Evolutionary conservation across 1,140 invertebrate species (phyloP).

Genomic region (Lutraria rhynchaena): DNA sequence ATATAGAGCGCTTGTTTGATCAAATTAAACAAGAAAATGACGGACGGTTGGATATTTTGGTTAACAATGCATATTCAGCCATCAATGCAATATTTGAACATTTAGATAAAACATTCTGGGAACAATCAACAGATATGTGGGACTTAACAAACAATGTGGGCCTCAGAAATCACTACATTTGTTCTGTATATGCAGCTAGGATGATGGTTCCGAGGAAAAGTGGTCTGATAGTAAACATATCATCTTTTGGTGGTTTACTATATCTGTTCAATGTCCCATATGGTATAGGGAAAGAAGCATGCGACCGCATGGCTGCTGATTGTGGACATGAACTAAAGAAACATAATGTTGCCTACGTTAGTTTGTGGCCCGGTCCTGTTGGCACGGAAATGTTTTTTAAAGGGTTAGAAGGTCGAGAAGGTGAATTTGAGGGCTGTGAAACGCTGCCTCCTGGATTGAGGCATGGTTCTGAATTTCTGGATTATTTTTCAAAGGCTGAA

Average conservation of each 20-base stretch:
- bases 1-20: constrained; percentile 82
- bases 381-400: constrained; percentile 77
- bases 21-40: constrained; percentile 80
- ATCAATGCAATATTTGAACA: constrained; percentile 82
- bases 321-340: too few relatives aligned
- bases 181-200: constrained; percentile 80
- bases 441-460: constrained; percentile 20
- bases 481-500: constrained; percentile 71
- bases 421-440: too few relatives aligned
- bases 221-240: constrained; percentile 83
- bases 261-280: constrained; percentile 82
- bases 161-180: constrained; percentile 83
- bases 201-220: constrained; percentile 81
- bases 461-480: constrained; percentile 15
- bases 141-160: constrained; percentile 83
- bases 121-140: constrained; percentile 75
- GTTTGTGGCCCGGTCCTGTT: constrained; percentile 83
- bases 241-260: constrained; percentile 81
- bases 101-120: constrained; percentile 80
- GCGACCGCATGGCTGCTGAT: constrained; percentile 82
- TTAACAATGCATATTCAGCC: too few relatives aligned
- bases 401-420: too few relatives aligned
- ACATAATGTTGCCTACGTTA: constrained; percentile 80
- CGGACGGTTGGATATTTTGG: constrained; percentile 83
- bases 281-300: constrained; percentile 82